Evolutionary conservation across 2,888 invertebrate genomes (phyloP).

Genomic region (Epicampocera succincta): DNA sequence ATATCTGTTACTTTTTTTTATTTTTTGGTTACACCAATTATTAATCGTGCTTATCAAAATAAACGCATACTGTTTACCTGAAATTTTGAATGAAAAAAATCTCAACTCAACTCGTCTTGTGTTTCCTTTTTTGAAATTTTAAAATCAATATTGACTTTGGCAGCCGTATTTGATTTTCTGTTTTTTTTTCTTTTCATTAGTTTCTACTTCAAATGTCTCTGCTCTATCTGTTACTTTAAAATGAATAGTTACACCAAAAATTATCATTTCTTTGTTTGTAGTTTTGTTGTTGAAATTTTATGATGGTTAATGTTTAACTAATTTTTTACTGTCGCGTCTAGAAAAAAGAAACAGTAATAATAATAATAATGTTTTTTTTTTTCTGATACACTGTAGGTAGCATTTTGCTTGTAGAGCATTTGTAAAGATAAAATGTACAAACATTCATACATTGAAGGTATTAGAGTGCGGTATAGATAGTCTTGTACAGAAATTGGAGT

Average conservation of each 20-base stretch:
- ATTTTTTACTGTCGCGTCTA: constrained; percentile 64
- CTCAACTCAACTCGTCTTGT: constrained; percentile 27
- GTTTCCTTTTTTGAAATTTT: constrained; percentile 38
- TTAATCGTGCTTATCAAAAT: constrained; percentile 50
- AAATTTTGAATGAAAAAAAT: constrained; percentile 18
- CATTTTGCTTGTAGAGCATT: constrained; percentile 51
- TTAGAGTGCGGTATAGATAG: background rate
- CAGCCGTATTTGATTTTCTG: constrained; percentile 62
- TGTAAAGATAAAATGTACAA: constrained; percentile 60
- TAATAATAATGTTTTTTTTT: constrained; percentile 33
- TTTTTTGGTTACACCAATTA: constrained; percentile 30
- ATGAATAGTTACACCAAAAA: constrained; percentile 55
- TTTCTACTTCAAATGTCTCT: constrained; percentile 13
- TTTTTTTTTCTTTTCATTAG: constrained; percentile 5
- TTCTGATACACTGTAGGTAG: constrained; percentile 44
- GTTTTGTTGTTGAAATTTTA: constrained; percentile 59
- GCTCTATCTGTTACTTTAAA: constrained; percentile 22
- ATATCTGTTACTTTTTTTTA: constrained; percentile 1
- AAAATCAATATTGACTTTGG: constrained; percentile 68
- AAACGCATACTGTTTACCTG: constrained; percentile 55
- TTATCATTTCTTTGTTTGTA: constrained; percentile 50
- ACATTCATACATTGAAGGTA: constrained; percentile 10
- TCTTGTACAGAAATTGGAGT: background rate
- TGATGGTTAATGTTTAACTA: constrained; percentile 66
- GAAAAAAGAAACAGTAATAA: constrained; percentile 7